A percentile compares a stretch with the other conserved stretches of the same genome.
Conservation (phyloP, 2,888 invertebrate genomes). For the Torymus tubicola region DNA sequence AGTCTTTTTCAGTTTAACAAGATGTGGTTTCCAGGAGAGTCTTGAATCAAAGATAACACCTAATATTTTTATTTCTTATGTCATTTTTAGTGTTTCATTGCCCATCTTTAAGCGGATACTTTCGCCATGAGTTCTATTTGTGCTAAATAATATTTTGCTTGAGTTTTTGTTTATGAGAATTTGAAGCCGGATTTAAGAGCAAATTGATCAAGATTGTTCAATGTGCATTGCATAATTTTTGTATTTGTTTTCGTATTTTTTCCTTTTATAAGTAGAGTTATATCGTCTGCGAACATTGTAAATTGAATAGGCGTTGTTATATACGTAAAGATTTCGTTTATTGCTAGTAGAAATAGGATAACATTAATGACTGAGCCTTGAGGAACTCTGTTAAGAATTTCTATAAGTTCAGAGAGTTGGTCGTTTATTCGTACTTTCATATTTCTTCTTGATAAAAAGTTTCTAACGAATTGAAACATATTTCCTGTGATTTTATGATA, state of each 20-base stretch:
- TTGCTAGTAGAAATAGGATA: too few species aligned
- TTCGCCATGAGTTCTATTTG: neutral
- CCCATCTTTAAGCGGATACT: neutral
- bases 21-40: neutral
- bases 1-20: neutral
- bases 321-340: too few species aligned
- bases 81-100: neutral
- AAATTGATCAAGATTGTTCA: neutral
- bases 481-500: too few species aligned
- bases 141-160: slow-evolving; percentile 1
- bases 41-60: neutral
- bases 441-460: too few species aligned
- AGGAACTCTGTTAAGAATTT: too few species aligned
- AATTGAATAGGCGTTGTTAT: too few species aligned
- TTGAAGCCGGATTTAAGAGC: neutral
- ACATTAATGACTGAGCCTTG: too few species aligned
- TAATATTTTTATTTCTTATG: neutral
- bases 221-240: neutral
- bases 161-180: neutral
- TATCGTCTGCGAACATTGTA: too few species aligned
- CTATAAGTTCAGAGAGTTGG: too few species aligned
- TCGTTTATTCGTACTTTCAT: too few species aligned
- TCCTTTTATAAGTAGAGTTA: neutral
- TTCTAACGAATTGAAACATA: too few species aligned
- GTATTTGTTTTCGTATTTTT: neutral